These are phyloP conservation scores for Drosophila stalkeri DNA, from an alignment of 2,888 invertebrate species.

Conservation along the genomic window DNA sequence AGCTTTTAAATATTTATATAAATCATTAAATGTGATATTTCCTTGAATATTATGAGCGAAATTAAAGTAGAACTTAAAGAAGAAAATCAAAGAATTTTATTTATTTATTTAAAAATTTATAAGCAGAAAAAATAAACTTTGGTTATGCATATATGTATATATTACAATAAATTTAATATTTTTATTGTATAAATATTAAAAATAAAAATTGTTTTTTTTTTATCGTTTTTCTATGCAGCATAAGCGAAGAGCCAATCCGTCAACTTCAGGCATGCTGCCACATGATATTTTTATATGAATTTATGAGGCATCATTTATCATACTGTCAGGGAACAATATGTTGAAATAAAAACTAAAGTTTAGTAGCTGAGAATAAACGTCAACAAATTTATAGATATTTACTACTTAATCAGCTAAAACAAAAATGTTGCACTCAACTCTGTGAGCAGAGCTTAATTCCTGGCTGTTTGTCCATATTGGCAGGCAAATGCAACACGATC, in stretches of 20 bases:
- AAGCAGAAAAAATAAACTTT: too few species aligned
- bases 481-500: not conserved
- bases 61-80: not conserved
- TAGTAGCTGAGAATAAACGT: not conserved
- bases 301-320: slow-evolving; percentile 1
- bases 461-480: not conserved
- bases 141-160: too few species aligned
- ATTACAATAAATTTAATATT: too few species aligned
- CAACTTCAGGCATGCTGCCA: slow-evolving; percentile 8
- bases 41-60: not conserved
- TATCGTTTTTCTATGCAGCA: not conserved
- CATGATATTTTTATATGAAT: slow-evolving; percentile 3
- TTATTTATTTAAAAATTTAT: not conserved
- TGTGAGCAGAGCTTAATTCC: too few species aligned
- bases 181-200: too few species aligned
- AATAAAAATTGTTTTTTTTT: not conserved
- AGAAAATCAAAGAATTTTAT: not conserved
- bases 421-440: not conserved
- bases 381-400: not conserved
- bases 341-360: slow-evolving; percentile 1
- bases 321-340: not conserved
- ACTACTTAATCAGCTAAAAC: not conserved
- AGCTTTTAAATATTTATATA: not conserved
- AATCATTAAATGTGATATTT: not conserved
- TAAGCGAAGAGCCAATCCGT: not conserved